phyloP scores from a whole-genome alignment of 2,113 vertebrate species.

The Empidonax alnorum region DNA sequence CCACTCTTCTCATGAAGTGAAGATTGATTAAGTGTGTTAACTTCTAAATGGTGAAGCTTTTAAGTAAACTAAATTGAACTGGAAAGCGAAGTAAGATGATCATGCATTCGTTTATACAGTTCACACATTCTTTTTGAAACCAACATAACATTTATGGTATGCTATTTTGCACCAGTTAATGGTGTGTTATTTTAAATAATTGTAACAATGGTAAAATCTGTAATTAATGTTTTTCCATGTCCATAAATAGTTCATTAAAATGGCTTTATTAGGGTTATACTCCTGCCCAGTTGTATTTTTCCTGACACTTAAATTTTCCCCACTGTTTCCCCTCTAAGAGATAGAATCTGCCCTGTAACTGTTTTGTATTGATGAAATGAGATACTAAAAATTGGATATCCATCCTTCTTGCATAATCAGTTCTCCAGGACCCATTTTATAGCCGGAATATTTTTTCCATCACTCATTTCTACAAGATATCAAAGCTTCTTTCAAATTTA shows the following conservation, averaged over 20 bases:
- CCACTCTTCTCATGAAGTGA: not conserved
- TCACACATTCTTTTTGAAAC: not conserved
- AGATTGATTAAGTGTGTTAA: not conserved
- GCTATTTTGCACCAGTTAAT: not conserved
- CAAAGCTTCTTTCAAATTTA: constrained; percentile 28
- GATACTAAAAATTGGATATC: not conserved
- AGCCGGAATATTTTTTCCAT: not conserved
- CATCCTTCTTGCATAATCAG: not conserved
- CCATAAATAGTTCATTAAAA: not conserved
- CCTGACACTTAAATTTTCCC: not conserved
- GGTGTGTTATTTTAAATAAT: not conserved
- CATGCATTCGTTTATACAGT: not conserved
- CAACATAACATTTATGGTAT: not conserved
- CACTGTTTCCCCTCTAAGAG: not conserved
- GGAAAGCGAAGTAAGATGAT: not conserved
- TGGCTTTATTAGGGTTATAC: not conserved
- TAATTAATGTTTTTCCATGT: not conserved
- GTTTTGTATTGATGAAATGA: not conserved
- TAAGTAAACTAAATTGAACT: not conserved
- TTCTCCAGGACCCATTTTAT: not conserved
- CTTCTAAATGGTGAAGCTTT: not conserved
- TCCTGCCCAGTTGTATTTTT: not conserved
- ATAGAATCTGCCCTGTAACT: not conserved
- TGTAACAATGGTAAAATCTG: not conserved
- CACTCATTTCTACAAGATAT: not conserved